These are phyloP conservation scores for Sturmia bella DNA, from an alignment of 2,888 invertebrate genomes.

Conservation along the genomic window DNA sequence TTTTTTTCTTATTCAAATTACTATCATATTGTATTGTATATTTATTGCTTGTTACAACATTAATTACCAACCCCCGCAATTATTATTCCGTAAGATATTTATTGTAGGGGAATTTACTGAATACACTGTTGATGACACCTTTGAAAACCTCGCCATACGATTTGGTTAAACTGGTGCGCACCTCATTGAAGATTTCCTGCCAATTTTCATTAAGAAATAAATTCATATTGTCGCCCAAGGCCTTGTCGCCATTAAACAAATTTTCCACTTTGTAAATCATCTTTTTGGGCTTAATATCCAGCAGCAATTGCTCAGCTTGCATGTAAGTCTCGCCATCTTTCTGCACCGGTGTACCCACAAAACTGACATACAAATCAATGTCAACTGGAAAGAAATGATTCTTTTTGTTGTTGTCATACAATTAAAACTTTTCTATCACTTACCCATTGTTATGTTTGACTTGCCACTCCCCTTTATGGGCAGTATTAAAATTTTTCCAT, in stretches of 20 bases:
- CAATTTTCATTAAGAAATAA: slow-evolving; percentile 83
- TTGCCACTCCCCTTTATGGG: slow-evolving; percentile 78
- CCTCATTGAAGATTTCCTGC: slow-evolving; percentile 72
- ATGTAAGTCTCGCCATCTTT: slow-evolving; percentile 70
- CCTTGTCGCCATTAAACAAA: slow-evolving; percentile 82
- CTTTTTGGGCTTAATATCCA: slow-evolving; percentile 58
- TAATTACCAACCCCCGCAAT: neutral
- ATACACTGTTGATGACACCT: slow-evolving; percentile 78
- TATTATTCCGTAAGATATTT: slow-evolving; percentile 66
- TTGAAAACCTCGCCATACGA: slow-evolving; percentile 78
- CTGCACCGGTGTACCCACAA: slow-evolving; percentile 64
- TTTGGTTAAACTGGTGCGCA: slow-evolving; percentile 65
- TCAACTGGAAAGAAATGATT: slow-evolving; percentile 72
- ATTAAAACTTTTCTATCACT: slow-evolving; percentile 6
- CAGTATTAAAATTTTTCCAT: slow-evolving; percentile 78
- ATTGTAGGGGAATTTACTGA: slow-evolving; percentile 76
- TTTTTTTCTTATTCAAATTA: too few relatives aligned
- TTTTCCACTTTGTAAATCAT: slow-evolving; percentile 77
- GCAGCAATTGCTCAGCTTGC: slow-evolving; percentile 66
- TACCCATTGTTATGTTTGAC: slow-evolving; percentile 73
- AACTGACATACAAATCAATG: slow-evolving; percentile 59
- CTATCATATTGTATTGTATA: too few relatives aligned
- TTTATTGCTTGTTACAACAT: too few relatives aligned
- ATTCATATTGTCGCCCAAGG: slow-evolving; percentile 82
- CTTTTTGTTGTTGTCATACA: neutral